A percentile compares a stretch with the other conserved stretches of the same genome.
Conservation (phyloP, 2,113 vertebrate genomes). For the Eurystomus gularis region DNA sequence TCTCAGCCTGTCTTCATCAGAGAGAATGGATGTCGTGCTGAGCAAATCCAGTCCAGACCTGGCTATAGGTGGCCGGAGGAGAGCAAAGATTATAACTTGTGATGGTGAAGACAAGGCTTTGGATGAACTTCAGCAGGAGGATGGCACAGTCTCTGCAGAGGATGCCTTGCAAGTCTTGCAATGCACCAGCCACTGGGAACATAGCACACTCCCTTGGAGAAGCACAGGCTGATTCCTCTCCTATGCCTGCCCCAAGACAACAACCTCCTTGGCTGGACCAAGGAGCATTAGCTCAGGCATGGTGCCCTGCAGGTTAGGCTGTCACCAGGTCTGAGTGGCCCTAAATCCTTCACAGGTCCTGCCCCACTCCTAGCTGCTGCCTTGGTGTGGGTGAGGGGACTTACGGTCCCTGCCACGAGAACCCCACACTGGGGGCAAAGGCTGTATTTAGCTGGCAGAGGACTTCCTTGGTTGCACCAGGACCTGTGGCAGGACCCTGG, state of each 20-base stretch:
- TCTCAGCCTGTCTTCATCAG: too few species aligned
- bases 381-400: not conserved
- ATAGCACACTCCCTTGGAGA: fast-evolving
- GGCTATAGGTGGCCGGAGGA: not conserved
- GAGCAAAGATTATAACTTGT: not conserved
- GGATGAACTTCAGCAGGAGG: not conserved
- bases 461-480: fast-evolving
- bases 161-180: not conserved
- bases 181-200: not conserved
- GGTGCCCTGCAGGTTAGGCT: not conserved
- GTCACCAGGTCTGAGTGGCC: not conserved
- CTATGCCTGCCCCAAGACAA: not conserved
- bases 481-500: not conserved
- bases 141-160: not conserved
- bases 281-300: not conserved
- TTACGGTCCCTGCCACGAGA: not conserved
- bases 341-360: not conserved
- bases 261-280: not conserved
- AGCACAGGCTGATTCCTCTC: not conserved
- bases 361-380: not conserved
- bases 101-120: not conserved
- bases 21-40: too few species aligned
- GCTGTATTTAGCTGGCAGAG: not conserved
- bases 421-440: not conserved
- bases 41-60: not conserved